Conservation (phyloP, 2,797 vertebrate species). For the Manis javanica region DNA sequence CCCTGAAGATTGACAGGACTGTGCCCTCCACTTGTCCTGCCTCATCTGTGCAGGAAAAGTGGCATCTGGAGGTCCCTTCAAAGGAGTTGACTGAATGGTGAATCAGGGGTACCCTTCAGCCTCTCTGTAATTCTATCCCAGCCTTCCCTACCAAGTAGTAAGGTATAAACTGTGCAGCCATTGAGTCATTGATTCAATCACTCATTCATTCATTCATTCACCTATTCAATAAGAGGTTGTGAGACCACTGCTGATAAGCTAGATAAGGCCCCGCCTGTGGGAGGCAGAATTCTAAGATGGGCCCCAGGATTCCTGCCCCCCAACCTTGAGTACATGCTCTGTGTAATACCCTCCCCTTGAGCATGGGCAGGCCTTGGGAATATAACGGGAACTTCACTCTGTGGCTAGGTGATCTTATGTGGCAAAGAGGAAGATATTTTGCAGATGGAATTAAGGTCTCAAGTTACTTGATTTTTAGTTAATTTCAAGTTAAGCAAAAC, state of each 20-base stretch:
- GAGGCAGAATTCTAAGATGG: not conserved
- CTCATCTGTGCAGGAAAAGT: not conserved
- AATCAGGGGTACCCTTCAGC: not conserved
- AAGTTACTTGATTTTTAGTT: not conserved
- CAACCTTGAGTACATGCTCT: accelerated
- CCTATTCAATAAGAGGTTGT: not conserved
- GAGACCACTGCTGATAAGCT: accelerated
- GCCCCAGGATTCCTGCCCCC: no score
- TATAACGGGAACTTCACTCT: not conserved
- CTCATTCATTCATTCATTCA: not conserved
- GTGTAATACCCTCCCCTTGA: not conserved
- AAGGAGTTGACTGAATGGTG: not conserved
- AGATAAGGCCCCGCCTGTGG: not conserved
- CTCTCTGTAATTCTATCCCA: no score
- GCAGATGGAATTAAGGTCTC: not conserved
- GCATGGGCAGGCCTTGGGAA: accelerated
- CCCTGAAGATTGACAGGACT: not conserved
- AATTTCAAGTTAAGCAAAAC: not conserved
- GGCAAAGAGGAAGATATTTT: not conserved
- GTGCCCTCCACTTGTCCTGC: accelerated
- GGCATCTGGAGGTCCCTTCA: not conserved
- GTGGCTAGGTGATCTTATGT: not conserved
- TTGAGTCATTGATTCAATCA: not conserved
- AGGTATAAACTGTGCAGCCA: not conserved
- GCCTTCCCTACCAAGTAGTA: not conserved